phyloP scores from a whole-genome alignment of 2,797 vertebrate species.

The Diglossa cyanea region DNA sequence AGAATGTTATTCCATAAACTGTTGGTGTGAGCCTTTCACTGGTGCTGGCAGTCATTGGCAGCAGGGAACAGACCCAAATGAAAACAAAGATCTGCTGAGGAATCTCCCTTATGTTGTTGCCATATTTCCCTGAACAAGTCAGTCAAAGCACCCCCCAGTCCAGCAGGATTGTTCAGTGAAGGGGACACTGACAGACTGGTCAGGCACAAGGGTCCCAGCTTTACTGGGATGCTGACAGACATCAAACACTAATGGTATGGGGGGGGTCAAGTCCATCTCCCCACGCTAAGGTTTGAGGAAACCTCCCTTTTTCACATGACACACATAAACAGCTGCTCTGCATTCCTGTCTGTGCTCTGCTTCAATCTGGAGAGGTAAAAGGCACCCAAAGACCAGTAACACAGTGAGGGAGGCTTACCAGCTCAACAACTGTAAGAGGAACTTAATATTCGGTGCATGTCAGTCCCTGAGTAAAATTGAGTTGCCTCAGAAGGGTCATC shows the following conservation, averaged over 20 bases:
- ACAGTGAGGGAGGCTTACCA: background rate
- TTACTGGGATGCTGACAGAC: background rate
- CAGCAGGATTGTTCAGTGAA: background rate
- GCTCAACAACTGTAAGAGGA: background rate
- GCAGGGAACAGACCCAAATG: no score
- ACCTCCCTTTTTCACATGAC: background rate
- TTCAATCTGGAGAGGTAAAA: background rate
- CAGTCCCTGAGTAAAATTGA: background rate
- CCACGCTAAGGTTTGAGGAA: background rate
- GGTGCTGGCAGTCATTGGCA: background rate
- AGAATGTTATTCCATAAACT: background rate
- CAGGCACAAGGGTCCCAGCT: background rate
- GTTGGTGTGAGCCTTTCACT: background rate
- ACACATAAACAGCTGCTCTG: background rate
- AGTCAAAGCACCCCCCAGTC: rapidly evolving
- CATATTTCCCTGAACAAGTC: background rate
- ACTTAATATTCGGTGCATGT: background rate
- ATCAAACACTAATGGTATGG: background rate
- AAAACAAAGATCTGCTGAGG: background rate
- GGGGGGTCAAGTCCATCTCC: background rate
- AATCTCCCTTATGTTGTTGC: background rate
- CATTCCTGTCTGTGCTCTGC: background rate
- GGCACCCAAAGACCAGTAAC: background rate
- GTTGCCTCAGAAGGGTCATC: background rate
- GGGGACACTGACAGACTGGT: background rate